These are phyloP conservation scores for Bos taurus DNA, from an alignment of 2,113 vertebrate genomes.

Conservation along the genomic window ARS-UCD2.0 NC_037339.1:75802501-75803000, in stretches of 20 bases:
- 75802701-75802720: slow-evolving; percentile 93
- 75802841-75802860: background rate
- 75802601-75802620: slow-evolving; percentile 98
- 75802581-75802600: slow-evolving; percentile 72
- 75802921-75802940: background rate
- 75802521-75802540: background rate
- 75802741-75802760: background rate
- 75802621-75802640: slow-evolving; percentile 98
- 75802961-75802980: background rate
- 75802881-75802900: slow-evolving; percentile 4
- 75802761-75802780: background rate
- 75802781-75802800: background rate
- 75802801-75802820: background rate
- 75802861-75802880: background rate
- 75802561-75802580: background rate
- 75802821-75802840: background rate
- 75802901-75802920: background rate
- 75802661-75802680: slow-evolving; percentile 96
- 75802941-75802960: background rate
- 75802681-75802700: slow-evolving; percentile 86
- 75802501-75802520: background rate
- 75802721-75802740: slow-evolving; percentile 85
- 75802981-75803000: background rate
- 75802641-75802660: slow-evolving; percentile 98
- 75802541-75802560: background rate